A percentile compares a stretch with the other conserved stretches of the same genome.
phyloP scores from a whole-genome alignment of 1,140 invertebrate species.

The Zophobas morio region DNA sequence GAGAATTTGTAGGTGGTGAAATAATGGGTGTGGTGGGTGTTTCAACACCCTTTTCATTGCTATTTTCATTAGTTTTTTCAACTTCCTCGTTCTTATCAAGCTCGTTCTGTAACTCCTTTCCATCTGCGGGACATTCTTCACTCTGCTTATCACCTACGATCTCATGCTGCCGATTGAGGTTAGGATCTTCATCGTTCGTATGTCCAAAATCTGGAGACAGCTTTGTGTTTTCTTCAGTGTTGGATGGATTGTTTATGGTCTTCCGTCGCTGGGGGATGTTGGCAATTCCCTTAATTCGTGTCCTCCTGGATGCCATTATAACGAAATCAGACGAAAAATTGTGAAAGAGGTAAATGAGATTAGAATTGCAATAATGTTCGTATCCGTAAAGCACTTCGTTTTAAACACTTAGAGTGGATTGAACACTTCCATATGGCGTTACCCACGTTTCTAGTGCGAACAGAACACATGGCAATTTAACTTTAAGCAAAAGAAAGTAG shows the following conservation, averaged over 20 bases:
- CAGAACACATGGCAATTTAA: conserved; percentile 49
- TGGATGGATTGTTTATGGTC: conserved; percentile 16
- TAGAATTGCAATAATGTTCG: conserved; percentile 26
- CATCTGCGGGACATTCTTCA: conserved; percentile 5
- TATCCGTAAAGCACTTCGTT: conserved; percentile 30
- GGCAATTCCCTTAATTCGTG: conserved; percentile 64
- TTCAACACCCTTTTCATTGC: conserved; percentile 15
- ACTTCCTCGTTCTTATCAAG: conserved; percentile 13
- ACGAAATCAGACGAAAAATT: neutral
- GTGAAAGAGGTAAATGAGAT: neutral
- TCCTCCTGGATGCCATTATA: conserved; percentile 59
- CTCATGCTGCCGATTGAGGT: conserved; percentile 29
- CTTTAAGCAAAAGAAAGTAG: conserved; percentile 15
- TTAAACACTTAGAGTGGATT: conserved; percentile 3
- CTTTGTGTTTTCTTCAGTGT: conserved; percentile 28
- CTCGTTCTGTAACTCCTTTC: neutral
- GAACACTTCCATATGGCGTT: conserved; percentile 45
- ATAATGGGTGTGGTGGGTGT: neutral
- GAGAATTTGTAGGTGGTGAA: neutral
- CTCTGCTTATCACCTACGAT: conserved; percentile 3
- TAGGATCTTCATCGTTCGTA: conserved; percentile 15
- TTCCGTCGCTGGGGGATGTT: conserved; percentile 65
- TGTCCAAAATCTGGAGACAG: neutral
- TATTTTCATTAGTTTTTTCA: conserved; percentile 29
- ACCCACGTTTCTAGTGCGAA: conserved; percentile 5